These are phyloP conservation scores for Porites evermanni DNA, from an alignment of 92 coral and sea anemone species.

Conservation along the genomic window DNA sequence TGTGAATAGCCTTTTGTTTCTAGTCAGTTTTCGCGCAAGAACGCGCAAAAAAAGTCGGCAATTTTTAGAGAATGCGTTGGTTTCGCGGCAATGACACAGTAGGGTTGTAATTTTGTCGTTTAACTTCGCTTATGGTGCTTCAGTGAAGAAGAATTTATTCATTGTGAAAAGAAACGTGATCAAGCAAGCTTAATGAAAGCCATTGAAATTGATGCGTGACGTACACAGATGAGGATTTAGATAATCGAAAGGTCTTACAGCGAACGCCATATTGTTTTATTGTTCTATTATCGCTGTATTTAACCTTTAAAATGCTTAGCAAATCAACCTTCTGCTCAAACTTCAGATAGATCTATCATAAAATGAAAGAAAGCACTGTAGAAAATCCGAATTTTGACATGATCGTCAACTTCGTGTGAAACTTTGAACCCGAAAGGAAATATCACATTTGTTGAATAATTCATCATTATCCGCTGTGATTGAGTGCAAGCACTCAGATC, in stretches of 20 bases:
- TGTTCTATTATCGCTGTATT: constrained; percentile 7
- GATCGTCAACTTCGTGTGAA: not conserved
- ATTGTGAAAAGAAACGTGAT: constrained; percentile 32
- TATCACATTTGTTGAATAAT: constrained; percentile 43
- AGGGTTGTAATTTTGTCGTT: not conserved
- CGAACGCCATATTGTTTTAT: constrained; percentile 35
- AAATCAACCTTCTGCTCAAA: not conserved
- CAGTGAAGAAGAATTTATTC: not conserved
- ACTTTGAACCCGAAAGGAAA: constrained; percentile 25
- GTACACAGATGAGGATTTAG: constrained; percentile 37
- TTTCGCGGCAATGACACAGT: constrained; percentile 5
- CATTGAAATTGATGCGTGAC: constrained; percentile 56
- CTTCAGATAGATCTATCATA: not conserved
- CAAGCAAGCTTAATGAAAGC: constrained; percentile 22
- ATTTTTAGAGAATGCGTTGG: constrained; percentile 1
- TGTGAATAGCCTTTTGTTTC: constrained; percentile 49
- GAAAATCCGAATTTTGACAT: not conserved
- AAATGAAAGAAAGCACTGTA: not conserved
- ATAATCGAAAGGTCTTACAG: not conserved
- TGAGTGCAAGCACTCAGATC: not conserved
- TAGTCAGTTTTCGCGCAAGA: not conserved
- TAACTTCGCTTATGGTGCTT: not conserved
- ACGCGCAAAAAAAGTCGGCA: not conserved
- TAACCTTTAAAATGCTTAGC: not conserved
- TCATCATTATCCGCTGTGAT: constrained; percentile 22